Conservation (phyloP, 2,797 vertebrate genomes). For the Catostomus latipinnis region DNA sequence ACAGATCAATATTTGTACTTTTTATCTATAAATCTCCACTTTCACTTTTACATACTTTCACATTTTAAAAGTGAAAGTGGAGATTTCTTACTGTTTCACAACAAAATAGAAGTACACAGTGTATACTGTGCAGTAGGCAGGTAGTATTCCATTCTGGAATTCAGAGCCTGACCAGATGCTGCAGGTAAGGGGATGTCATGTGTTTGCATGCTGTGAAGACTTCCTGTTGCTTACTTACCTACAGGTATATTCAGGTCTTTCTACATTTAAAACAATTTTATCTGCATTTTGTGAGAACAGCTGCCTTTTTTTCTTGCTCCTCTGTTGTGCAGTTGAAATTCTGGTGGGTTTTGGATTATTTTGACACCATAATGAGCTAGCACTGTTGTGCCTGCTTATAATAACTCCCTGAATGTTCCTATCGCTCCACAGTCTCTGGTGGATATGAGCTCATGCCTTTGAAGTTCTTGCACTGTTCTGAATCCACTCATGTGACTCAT, state of each 20-base stretch:
- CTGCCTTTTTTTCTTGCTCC: neutral
- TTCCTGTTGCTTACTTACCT: neutral
- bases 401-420: slow-evolving; percentile 23
- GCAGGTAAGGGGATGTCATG: neutral
- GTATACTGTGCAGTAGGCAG: too few relatives aligned
- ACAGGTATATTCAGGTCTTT: neutral
- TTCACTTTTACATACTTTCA: too few relatives aligned
- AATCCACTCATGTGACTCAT: slow-evolving; percentile 27
- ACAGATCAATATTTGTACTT: too few relatives aligned
- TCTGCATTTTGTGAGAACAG: neutral
- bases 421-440: slow-evolving; percentile 15
- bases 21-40: too few relatives aligned
- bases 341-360: slow-evolving; percentile 18
- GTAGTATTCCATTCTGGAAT: too few relatives aligned
- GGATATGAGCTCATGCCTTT: slow-evolving; percentile 25
- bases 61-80: too few relatives aligned
- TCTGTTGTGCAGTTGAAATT: neutral
- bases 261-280: neutral
- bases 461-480: slow-evolving; percentile 24
- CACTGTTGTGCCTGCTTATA: slow-evolving; percentile 19
- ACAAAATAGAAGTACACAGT: too few relatives aligned
- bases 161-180: neutral
- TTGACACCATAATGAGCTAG: slow-evolving; percentile 29
- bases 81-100: too few relatives aligned
- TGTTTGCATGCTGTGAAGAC: slow-evolving; percentile 6